Base-by-base conservation (phyloP, 2,888 invertebrate species). In the Mechanitis messenoides region DNA sequence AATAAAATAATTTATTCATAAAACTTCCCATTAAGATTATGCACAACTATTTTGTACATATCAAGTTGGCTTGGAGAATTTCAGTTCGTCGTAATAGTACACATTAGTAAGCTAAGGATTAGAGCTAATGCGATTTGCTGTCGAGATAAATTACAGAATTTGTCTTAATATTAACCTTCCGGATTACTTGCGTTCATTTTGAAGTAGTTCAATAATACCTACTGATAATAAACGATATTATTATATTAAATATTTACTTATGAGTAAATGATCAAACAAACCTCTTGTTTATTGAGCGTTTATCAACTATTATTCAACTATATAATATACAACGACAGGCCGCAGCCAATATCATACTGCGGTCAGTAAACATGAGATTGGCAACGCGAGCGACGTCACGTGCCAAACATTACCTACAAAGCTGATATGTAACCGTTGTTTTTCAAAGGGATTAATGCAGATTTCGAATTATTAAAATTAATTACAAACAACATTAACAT, bases 361-460 rank as follows among this genome's bases (percentile, higher is more conserved):
- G 74, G 74, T 72, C 64, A 57, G 64, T 61, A 65, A 71, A 78
- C 79, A 80, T 59, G 74, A 66, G 69, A 71, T 77, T 80, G 80
- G 79, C 79, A 79, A 71, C 63, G 64, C 71, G 33, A 59, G 72
- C 71, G 70, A 71, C 70, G 73, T 74, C 68, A 69, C 66, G 67
- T 75, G 80, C 79, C 80, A 79, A 80, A 71, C 71, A 71, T 70
- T 72, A 71, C 69, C 69, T 69, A 69, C 68, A 68, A 67, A 61
- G 53, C 56, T 61, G 61, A 59, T 57, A 57, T 64, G 45, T 63
- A 53, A 45, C 47, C 59, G 46, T 46, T 62, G 31, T 53, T 53
- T 35, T 45, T 35, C 20, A 58, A 20, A 45, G 35, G 50, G 47
- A 50, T 61, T 58, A 50, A 50, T 31, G 2, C 31, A 50, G 50